Evolutionary conservation across 2,113 vertebrate species (phyloP).

Genomic region (Percina caprodes): DNA sequence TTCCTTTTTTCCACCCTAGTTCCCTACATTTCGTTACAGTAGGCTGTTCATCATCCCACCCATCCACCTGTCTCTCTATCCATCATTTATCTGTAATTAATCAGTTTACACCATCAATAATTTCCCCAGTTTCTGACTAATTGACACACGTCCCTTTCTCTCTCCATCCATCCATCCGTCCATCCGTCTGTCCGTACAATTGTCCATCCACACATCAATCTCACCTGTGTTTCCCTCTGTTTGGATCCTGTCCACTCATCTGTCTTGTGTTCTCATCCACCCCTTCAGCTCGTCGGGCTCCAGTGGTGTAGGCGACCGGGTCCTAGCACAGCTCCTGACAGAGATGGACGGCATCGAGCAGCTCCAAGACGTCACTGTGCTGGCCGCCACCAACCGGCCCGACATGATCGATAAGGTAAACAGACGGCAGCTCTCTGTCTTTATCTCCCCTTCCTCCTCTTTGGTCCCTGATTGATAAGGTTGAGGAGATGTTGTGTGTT

Average conservation of each 20-base stretch:
- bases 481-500: slow-evolving; percentile 52
- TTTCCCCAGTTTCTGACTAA: not conserved
- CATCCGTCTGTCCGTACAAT: not conserved
- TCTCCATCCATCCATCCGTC: slow-evolving; percentile 17
- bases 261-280: slow-evolving; percentile 23
- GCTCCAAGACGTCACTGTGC: slow-evolving; percentile 92
- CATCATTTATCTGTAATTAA: not conserved
- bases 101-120: slow-evolving; percentile 12
- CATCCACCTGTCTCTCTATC: slow-evolving; percentile 14
- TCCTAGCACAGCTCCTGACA: slow-evolving; percentile 95
- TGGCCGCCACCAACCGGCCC: slow-evolving; percentile 97
- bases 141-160: slow-evolving; percentile 5
- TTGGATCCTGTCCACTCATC: slow-evolving; percentile 24
- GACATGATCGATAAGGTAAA: slow-evolving; percentile 98
- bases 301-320: slow-evolving; percentile 91
- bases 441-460: slow-evolving; percentile 56
- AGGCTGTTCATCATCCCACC: not conserved
- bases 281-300: slow-evolving; percentile 87
- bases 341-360: slow-evolving; percentile 99
- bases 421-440: slow-evolving; percentile 37
- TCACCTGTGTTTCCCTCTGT: not conserved
- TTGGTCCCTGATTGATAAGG: slow-evolving; percentile 74
- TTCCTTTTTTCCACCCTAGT: not conserved
- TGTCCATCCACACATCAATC: not conserved
- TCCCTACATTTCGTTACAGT: not conserved